A percentile compares a stretch with the other conserved stretches of the same genome.
Evolutionary conservation across 2,113 vertebrate genomes (phyloP).

Genomic region (Elaphurus davidianus): DNA sequence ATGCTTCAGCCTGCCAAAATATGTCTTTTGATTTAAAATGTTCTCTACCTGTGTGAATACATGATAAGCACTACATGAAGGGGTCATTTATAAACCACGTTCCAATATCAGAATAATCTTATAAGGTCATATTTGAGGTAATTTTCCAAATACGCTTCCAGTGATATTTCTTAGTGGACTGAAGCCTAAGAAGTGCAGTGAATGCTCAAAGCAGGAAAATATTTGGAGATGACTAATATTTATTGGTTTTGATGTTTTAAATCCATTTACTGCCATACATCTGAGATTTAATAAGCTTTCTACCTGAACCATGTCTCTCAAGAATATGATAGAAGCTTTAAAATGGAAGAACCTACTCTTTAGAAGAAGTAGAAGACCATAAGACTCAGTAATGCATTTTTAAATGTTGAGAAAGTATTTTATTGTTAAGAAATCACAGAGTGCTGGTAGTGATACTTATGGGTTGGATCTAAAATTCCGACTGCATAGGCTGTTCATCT

Average conservation of each 20-base stretch:
- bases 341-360: neutral
- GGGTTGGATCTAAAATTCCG: neutral
- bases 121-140: neutral
- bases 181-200: neutral
- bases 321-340: neutral
- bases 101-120: neutral
- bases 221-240: neutral
- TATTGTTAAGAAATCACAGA: neutral
- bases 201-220: neutral
- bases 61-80: neutral
- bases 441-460: neutral
- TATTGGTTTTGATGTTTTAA: conserved; percentile 32
- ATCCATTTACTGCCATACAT: neutral
- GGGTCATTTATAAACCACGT: neutral
- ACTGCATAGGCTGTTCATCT: neutral
- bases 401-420: neutral
- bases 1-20: neutral
- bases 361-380: neutral
- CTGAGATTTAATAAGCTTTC: neutral
- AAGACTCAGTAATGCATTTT: neutral
- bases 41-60: neutral
- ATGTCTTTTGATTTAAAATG: neutral
- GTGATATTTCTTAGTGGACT: neutral
- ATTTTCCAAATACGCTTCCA: neutral
- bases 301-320: neutral